phyloP scores from a whole-genome alignment of 2,888 invertebrate species.

The Endomychus coccineus region DNA sequence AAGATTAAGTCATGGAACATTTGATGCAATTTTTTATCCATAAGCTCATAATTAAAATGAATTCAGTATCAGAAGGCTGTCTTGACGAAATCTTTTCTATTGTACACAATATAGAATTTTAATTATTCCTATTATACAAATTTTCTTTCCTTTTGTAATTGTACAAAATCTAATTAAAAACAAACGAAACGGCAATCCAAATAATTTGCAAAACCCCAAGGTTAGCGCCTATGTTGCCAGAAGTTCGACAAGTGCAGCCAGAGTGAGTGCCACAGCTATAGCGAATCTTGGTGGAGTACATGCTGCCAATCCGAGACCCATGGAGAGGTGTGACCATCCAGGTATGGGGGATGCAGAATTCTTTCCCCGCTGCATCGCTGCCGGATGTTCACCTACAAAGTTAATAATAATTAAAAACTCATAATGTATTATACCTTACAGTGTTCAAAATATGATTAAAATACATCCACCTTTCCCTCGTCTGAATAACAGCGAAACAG shows the following conservation, averaged over 20 bases:
- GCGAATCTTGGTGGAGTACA: conserved; percentile 44
- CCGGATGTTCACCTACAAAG: conserved; percentile 67
- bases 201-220: not conserved
- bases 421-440: too few species aligned
- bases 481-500: too few species aligned
- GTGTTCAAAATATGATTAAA: too few species aligned
- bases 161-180: not conserved
- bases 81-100: too few species aligned
- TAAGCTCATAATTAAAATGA: too few species aligned
- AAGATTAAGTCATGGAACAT: too few species aligned
- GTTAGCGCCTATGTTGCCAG: conserved; percentile 29
- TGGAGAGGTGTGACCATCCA: conserved; percentile 47
- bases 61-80: too few species aligned
- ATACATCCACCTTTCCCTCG: too few species aligned
- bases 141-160: not conserved
- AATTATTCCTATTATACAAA: not conserved
- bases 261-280: conserved; percentile 38
- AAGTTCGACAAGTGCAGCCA: conserved; percentile 41
- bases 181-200: not conserved
- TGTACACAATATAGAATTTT: too few species aligned
- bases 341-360: conserved; percentile 48
- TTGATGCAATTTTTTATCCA: too few species aligned
- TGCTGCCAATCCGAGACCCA: conserved; percentile 45
- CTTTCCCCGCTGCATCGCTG: conserved; percentile 54
- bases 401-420: too few species aligned